Evolutionary conservation across 2,113 vertebrate genomes (phyloP).

Genomic region (Cnemophilus loriae): DNA sequence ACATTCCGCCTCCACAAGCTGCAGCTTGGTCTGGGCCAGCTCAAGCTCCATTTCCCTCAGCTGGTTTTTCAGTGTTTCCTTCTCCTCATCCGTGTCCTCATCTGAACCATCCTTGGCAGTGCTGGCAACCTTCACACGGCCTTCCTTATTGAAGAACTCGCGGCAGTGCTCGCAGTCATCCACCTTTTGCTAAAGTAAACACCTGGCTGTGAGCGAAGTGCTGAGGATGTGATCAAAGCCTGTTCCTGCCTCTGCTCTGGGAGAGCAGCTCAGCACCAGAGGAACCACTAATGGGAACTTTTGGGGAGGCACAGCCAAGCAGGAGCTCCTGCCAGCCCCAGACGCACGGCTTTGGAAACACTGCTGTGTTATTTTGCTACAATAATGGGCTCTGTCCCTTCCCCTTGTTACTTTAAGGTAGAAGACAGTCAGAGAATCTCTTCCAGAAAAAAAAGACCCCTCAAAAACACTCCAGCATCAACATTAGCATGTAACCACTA

Average conservation of each 20-base stretch:
- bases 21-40: conserved; percentile 96
- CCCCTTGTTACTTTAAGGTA: not conserved
- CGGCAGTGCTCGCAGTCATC: conserved; percentile 86
- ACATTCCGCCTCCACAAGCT: conserved; percentile 96
- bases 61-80: conserved; percentile 91
- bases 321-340: not conserved
- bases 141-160: conserved; percentile 84
- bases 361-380: not conserved
- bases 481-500: not conserved
- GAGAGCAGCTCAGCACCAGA: not conserved
- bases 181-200: conserved; percentile 80
- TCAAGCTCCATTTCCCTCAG: conserved; percentile 98
- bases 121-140: conserved; percentile 73
- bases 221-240: not conserved
- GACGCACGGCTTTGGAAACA: not conserved
- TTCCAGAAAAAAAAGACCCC: not conserved
- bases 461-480: not conserved
- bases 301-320: not conserved
- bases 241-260: not conserved
- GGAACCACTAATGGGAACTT: not conserved
- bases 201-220: not conserved
- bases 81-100: conserved; percentile 91
- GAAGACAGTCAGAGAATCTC: not conserved
- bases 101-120: conserved; percentile 72
- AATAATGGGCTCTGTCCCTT: not conserved